A percentile compares a stretch with the other conserved stretches of the same genome.
These are phyloP conservation scores for Otocyon megalotis DNA, from an alignment of 2,113 vertebrate species.

Conservation along the genomic window DNA sequence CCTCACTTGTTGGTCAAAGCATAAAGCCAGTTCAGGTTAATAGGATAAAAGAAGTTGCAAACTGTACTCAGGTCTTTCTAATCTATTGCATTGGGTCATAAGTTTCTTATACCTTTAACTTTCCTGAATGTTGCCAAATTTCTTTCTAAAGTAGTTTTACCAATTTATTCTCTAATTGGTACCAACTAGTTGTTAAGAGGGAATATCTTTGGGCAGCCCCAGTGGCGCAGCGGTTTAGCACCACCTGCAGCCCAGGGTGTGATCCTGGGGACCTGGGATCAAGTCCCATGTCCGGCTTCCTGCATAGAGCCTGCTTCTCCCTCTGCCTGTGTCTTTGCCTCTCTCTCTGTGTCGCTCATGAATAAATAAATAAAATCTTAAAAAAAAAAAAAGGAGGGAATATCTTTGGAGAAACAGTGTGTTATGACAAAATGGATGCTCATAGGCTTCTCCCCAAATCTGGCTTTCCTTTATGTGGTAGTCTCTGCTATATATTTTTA, in stretches of 20 bases:
- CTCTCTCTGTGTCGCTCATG: too few relatives aligned
- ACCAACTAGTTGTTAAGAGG: not conserved
- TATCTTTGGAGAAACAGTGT: not conserved
- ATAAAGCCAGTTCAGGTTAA: not conserved
- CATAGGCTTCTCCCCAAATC: not conserved
- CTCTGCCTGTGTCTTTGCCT: too few relatives aligned
- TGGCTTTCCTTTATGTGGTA: not conserved
- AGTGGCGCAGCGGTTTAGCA: too few relatives aligned
- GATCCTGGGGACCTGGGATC: too few relatives aligned
- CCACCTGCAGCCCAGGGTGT: too few relatives aligned
- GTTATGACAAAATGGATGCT: not conserved
- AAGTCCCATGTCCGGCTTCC: too few relatives aligned
- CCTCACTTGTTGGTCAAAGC: not conserved
- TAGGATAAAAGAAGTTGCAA: not conserved
- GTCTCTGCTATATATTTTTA: not conserved
- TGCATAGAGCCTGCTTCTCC: too few relatives aligned
- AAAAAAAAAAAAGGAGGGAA: not conserved
- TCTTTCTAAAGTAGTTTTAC: slow-evolving; percentile 30
- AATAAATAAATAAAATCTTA: too few relatives aligned
- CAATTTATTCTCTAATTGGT: not conserved
- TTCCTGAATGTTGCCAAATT: not conserved
- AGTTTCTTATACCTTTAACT: not conserved
- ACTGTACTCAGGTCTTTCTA: not conserved
- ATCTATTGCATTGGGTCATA: not conserved
- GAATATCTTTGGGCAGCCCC: not conserved